Conservation (phyloP, 1,140 invertebrate genomes). For the Diorhabda sublineata region DNA sequence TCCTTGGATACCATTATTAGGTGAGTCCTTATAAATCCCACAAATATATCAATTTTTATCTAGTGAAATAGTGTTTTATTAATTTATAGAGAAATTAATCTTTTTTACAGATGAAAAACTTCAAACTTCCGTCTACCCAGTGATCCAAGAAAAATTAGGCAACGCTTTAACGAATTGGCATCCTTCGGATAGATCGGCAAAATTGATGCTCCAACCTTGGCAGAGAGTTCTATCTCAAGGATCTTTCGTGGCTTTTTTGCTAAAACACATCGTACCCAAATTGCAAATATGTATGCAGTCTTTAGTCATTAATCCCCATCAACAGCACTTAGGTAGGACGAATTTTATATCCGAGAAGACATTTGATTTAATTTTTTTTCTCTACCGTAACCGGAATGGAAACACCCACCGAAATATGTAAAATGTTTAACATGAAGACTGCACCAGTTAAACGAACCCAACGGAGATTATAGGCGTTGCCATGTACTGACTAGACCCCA, state of each 20-base stretch:
- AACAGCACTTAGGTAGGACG: slow-evolving; percentile 66
- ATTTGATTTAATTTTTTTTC: too few relatives aligned
- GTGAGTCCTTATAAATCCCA: slow-evolving; percentile 42
- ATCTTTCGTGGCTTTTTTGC: slow-evolving; percentile 79
- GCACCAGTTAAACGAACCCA: too few relatives aligned
- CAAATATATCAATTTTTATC: neutral
- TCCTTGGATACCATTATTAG: slow-evolving; percentile 85
- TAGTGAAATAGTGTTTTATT: neutral
- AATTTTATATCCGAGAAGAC: too few relatives aligned
- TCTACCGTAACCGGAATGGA: too few relatives aligned
- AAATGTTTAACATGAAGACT: too few relatives aligned
- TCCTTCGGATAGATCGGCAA: slow-evolving; percentile 86
- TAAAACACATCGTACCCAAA: slow-evolving; percentile 90
- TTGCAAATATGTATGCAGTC: slow-evolving; percentile 65
- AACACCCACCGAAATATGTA: too few relatives aligned
- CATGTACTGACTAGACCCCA: too few relatives aligned
- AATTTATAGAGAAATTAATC: slow-evolving; percentile 6
- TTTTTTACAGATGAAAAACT: slow-evolving; percentile 53
- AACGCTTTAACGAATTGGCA: slow-evolving; percentile 86
- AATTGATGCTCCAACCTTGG: slow-evolving; percentile 92
- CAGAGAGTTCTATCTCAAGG: slow-evolving; percentile 74
- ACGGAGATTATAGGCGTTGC: too few relatives aligned
- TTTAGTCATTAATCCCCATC: slow-evolving; percentile 81
- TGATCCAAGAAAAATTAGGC: slow-evolving; percentile 87
- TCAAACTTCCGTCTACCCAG: slow-evolving; percentile 81